phyloP scores from a whole-genome alignment of 2,797 vertebrate genomes.

The Paedocypris micromegethes region DNA sequence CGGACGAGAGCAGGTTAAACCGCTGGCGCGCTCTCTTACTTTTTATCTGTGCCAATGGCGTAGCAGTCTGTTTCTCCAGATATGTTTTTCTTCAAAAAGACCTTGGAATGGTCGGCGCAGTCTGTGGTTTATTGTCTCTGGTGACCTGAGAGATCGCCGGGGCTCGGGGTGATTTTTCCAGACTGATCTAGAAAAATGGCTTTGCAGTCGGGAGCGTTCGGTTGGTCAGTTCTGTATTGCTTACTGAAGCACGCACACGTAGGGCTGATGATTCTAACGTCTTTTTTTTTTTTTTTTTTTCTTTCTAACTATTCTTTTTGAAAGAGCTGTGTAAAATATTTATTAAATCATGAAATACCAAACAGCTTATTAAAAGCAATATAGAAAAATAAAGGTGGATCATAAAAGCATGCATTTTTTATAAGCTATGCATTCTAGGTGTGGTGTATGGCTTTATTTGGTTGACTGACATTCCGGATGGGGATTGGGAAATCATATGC shows the following conservation, averaged over 20 bases:
- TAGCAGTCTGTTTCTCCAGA: conserved; percentile 18
- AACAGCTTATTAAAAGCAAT: neutral
- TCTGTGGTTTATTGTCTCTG: conserved; percentile 22
- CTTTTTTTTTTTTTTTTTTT: neutral
- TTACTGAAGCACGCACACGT: neutral
- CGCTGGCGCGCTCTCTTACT: conserved; percentile 5
- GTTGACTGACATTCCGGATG: neutral
- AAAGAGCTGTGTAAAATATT: no score
- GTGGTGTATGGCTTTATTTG: neutral
- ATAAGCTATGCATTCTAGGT: neutral
- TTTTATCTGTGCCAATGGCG: conserved; percentile 30
- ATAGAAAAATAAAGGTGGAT: neutral
- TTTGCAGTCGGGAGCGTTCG: neutral
- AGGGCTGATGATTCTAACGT: neutral
- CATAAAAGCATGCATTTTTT: neutral
- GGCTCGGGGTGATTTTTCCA: conserved; percentile 11
- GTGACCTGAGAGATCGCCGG: conserved; percentile 1
- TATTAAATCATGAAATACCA: no score
- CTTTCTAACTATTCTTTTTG: neutral
- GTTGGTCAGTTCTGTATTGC: neutral
- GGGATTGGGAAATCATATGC: neutral
- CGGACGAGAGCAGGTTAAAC: conserved; percentile 14
- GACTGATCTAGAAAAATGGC: neutral
- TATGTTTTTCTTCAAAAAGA: conserved; percentile 17
- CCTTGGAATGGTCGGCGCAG: conserved; percentile 13